phyloP scores from a whole-genome alignment of 2,888 invertebrate genomes.

The Drosophila vallismaia region DNA sequence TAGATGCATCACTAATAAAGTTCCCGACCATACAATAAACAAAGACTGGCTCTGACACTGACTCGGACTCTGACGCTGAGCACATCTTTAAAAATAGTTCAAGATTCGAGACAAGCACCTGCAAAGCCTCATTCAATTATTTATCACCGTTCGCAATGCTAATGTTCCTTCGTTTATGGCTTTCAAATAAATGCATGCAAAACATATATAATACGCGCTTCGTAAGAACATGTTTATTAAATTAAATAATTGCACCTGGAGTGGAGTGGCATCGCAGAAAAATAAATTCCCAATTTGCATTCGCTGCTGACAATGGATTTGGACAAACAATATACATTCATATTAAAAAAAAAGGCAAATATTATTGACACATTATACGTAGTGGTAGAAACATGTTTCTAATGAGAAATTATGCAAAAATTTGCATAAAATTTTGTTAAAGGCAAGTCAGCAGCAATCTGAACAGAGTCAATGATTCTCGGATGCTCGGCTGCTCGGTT shows the following conservation, averaged over 20 bases:
- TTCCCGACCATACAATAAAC: conserved; percentile 5
- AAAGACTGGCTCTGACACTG: conserved; percentile 4
- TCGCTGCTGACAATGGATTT: conserved; percentile 48
- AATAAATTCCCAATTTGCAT: conserved; percentile 63
- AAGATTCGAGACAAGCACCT: conserved; percentile 58
- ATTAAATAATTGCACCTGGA: conserved; percentile 56
- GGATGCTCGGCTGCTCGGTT: neutral
- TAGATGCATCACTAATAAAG: conserved; percentile 70
- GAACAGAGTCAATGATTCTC: conserved; percentile 28
- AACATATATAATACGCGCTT: conserved; percentile 45
- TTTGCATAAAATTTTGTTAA: conserved; percentile 50
- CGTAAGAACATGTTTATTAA: conserved; percentile 68
- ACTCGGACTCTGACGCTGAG: conserved; percentile 44
- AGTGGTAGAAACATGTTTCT: conserved; percentile 71
- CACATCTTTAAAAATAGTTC: conserved; percentile 80
- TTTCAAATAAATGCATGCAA: conserved; percentile 55
- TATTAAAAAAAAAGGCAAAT: conserved; percentile 23
- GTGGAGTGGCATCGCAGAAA: conserved; percentile 20
- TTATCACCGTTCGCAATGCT: conserved; percentile 44
- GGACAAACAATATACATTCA: conserved; percentile 32
- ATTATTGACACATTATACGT: conserved; percentile 73
- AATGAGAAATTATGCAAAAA: conserved; percentile 77
- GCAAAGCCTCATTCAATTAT: conserved; percentile 39
- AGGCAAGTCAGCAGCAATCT: conserved; percentile 45
- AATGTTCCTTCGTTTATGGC: conserved; percentile 29